Conservation (phyloP, 2,888 invertebrate genomes). For the Tetranychus piercei region DNA sequence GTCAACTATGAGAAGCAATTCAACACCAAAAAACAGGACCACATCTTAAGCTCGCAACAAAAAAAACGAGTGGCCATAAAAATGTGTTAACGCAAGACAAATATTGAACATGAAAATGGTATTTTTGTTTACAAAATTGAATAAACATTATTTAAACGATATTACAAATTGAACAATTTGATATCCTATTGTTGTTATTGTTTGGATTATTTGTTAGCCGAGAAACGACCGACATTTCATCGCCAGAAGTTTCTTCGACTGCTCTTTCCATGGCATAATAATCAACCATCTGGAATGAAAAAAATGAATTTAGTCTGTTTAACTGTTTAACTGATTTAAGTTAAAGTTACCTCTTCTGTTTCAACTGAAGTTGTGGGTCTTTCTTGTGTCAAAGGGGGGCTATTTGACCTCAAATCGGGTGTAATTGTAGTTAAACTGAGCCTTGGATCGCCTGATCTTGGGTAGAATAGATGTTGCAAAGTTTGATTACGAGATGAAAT, state of each 20-base stretch:
- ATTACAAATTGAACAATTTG: slow-evolving; percentile 11
- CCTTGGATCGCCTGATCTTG: background rate
- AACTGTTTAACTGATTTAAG: background rate
- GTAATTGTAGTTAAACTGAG: background rate
- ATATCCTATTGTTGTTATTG: slow-evolving; percentile 6
- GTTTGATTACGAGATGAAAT: background rate
- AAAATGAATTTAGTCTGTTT: background rate
- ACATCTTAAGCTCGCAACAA: too few relatives aligned
- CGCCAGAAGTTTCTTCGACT: background rate
- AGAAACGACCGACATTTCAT: background rate
- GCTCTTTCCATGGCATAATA: background rate
- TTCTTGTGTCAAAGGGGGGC: background rate
- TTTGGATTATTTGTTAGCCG: background rate
- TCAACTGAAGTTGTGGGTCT: background rate
- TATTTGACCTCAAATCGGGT: background rate
- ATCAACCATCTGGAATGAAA: background rate
- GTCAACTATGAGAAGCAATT: too few relatives aligned
- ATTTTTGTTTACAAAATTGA: too few relatives aligned
- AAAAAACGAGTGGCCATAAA: too few relatives aligned
- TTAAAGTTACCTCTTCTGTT: background rate
- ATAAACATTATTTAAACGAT: background rate
- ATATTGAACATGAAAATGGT: too few relatives aligned
- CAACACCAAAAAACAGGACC: too few relatives aligned
- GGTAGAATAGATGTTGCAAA: background rate
- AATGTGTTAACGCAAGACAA: too few relatives aligned